A percentile compares a stretch with the other conserved stretches of the same genome.
These are phyloP conservation scores for Hyalella azteca DNA, from an alignment of 2,888 invertebrate genomes.

Conservation along the genomic window DNA sequence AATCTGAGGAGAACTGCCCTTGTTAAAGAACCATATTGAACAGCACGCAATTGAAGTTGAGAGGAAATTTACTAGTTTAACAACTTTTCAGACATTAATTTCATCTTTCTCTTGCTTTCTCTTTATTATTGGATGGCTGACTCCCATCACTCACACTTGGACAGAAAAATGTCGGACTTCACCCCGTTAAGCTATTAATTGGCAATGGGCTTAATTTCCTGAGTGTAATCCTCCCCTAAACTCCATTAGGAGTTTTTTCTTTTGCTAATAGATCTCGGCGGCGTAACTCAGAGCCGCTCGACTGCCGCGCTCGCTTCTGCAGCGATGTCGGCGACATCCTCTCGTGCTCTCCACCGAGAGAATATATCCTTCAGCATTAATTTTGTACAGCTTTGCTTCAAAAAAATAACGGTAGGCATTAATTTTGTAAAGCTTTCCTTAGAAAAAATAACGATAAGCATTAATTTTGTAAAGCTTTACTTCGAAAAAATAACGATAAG, in stretches of 20 bases:
- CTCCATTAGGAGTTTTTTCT: slow-evolving; percentile 39
- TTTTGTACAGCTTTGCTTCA: no score
- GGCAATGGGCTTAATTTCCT: slow-evolving; percentile 41
- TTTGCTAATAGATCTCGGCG: slow-evolving; percentile 35
- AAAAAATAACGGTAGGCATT: no score
- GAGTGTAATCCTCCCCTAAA: slow-evolving; percentile 36
- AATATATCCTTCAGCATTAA: neutral
- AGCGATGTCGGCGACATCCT: neutral
- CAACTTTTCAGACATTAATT: neutral
- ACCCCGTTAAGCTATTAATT: slow-evolving; percentile 41
- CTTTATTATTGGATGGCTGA: neutral
- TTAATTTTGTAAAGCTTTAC: no score
- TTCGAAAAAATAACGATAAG: no score
- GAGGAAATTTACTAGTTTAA: neutral
- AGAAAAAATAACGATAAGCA: no score
- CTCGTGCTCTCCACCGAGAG: neutral
- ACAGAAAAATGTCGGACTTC: slow-evolving; percentile 18
- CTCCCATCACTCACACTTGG: slow-evolving; percentile 18
- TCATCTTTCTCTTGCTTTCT: neutral
- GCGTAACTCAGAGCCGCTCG: slow-evolving; percentile 16
- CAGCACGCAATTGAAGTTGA: no score
- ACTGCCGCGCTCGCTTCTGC: neutral
- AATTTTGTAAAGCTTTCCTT: no score
- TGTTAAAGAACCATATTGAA: no score
- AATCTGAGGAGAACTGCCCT: no score